Conservation (phyloP, 2,113 vertebrate species). For the Calyptomena viridis region DNA sequence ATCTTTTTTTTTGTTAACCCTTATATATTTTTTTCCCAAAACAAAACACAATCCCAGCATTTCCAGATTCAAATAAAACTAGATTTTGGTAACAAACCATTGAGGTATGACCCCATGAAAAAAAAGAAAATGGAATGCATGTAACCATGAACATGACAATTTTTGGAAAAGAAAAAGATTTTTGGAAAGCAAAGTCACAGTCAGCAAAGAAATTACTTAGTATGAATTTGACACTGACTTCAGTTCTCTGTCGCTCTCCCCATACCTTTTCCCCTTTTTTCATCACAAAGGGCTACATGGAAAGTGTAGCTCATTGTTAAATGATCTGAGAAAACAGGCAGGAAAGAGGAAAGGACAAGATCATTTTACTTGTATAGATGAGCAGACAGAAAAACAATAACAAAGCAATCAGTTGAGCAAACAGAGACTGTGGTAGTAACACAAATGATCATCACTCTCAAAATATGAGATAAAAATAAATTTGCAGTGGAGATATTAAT, state of each 20-base stretch:
- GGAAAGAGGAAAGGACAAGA: conserved; percentile 3
- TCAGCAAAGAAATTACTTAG: neutral
- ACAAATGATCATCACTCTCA: neutral
- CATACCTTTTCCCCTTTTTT: neutral
- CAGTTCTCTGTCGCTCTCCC: neutral
- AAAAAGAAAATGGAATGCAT: neutral
- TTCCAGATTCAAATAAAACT: neutral
- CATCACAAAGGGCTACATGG: neutral
- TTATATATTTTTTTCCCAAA: neutral
- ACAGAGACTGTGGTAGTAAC: neutral
- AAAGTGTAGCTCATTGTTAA: conserved; percentile 12
- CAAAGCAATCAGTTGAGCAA: conserved; percentile 29
- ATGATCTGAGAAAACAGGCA: conserved; percentile 50
- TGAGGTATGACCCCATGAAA: neutral
- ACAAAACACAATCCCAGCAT: neutral
- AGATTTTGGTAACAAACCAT: neutral
- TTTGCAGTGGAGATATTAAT: neutral
- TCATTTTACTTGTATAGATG: conserved; percentile 22
- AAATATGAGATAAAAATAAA: neutral
- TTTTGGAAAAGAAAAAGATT: neutral
- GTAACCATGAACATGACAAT: neutral
- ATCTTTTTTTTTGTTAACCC: too few relatives aligned
- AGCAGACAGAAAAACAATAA: conserved; percentile 28
- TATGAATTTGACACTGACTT: neutral
- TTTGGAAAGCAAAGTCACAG: neutral